phyloP scores from a whole-genome alignment of 2,888 invertebrate species.

The Asteroscopus sphinx region DNA sequence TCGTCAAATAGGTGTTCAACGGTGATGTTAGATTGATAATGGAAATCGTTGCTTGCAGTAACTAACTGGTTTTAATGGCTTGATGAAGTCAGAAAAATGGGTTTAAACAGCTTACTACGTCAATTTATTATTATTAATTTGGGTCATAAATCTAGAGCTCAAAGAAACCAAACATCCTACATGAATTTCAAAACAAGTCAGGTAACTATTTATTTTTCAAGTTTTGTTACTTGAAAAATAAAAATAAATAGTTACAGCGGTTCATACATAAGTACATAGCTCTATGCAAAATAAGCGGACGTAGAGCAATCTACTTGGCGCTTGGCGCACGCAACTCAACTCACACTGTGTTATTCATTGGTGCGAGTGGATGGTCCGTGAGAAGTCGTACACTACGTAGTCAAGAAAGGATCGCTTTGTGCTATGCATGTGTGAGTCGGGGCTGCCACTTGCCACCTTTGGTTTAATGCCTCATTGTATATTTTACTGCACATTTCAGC shows the following conservation, averaged over 20 bases:
- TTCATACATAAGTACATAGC: slow-evolving; percentile 56
- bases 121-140: slow-evolving; percentile 7
- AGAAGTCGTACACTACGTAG: slow-evolving; percentile 63
- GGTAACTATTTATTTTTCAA: slow-evolving; percentile 4
- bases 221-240: slow-evolving; percentile 27
- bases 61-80: slow-evolving; percentile 6
- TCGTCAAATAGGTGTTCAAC: slow-evolving; percentile 11
- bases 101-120: neutral
- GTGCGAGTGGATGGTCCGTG: slow-evolving; percentile 60
- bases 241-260: slow-evolving; percentile 28
- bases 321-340: slow-evolving; percentile 72
- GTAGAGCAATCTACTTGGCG: slow-evolving; percentile 68
- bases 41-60: slow-evolving; percentile 4
- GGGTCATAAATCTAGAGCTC: slow-evolving; percentile 3
- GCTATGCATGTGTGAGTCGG: slow-evolving; percentile 46
- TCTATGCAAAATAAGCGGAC: slow-evolving; percentile 73
- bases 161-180: neutral
- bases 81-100: neutral
- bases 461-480: slow-evolving; percentile 56
- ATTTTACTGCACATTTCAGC: slow-evolving; percentile 59
- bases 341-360: slow-evolving; percentile 75
- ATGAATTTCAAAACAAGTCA: neutral
- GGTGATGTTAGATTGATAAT: slow-evolving; percentile 20
- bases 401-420: slow-evolving; percentile 72
- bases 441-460: slow-evolving; percentile 61